Conservation (phyloP, 2,113 vertebrate genomes). For the Barbus barbus region DNA sequence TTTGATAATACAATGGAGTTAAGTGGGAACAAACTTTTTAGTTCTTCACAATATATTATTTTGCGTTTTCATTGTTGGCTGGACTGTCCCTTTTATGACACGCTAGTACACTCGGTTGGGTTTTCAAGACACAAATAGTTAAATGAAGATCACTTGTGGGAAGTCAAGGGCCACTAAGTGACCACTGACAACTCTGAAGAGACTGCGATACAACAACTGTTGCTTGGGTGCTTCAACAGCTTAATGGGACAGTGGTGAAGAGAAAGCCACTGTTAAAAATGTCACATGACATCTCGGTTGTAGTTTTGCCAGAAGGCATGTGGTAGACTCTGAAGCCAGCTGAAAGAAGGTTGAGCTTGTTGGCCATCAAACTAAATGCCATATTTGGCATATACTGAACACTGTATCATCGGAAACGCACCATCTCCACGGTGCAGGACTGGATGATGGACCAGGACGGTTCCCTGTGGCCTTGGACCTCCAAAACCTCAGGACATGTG, state of each 20-base stretch:
- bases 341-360: not conserved
- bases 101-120: not conserved
- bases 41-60: too few relatives aligned
- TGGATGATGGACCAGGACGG: not conserved
- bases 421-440: not conserved
- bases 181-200: not conserved
- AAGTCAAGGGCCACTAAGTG: not conserved
- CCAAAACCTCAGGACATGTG: not conserved
- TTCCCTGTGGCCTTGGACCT: not conserved
- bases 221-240: not conserved
- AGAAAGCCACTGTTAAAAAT: slow-evolving; percentile 21
- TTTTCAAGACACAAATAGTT: not conserved
- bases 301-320: slow-evolving; percentile 4
- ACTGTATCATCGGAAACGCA: not conserved
- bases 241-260: not conserved
- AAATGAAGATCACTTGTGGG: not conserved
- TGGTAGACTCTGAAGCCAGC: not conserved
- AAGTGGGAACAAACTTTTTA: too few relatives aligned
- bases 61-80: not conserved
- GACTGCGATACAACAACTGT: not conserved
- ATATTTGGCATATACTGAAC: not conserved
- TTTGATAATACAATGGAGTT: too few relatives aligned
- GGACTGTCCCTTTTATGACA: not conserved
- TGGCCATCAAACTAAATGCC: not conserved
- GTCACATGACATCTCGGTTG: not conserved